Evolutionary conservation across 2,888 invertebrate species (phyloP).

Genomic region (Autographa pulchrina): DNA sequence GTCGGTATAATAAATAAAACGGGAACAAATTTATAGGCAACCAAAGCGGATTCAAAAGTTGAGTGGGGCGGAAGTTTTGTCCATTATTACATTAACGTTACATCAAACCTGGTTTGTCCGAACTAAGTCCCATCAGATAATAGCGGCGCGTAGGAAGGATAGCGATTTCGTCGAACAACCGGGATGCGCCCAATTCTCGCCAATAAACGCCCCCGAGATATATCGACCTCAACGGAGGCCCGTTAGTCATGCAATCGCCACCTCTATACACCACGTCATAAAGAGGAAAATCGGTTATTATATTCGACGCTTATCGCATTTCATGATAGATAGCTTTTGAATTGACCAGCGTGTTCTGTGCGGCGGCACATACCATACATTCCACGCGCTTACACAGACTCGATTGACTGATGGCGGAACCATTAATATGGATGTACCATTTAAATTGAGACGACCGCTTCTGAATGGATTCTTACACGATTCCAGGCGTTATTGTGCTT

Average conservation of each 20-base stretch:
- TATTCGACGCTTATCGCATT: constrained; percentile 69
- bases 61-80: constrained; percentile 71
- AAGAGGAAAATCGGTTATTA: constrained; percentile 76
- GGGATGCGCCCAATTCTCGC: constrained; percentile 89
- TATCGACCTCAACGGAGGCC: constrained; percentile 77
- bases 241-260: constrained; percentile 73
- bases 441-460: constrained; percentile 64
- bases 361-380: constrained; percentile 74
- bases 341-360: constrained; percentile 78
- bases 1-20: constrained; percentile 58
- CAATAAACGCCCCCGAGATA: constrained; percentile 86
- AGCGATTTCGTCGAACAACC: constrained; percentile 87
- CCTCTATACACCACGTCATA: constrained; percentile 73
- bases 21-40: constrained; percentile 59
- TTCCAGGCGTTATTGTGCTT: constrained; percentile 46
- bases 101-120: constrained; percentile 75
- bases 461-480: constrained; percentile 64
- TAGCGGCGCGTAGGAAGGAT: constrained; percentile 83
- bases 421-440: constrained; percentile 71
- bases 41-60: constrained; percentile 58
- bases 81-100: constrained; percentile 75
- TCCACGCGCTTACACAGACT: constrained; percentile 71
- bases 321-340: constrained; percentile 72
- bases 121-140: constrained; percentile 81
- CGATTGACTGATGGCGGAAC: constrained; percentile 72